Evolutionary conservation across 2,113 vertebrate species (phyloP), one percentile per base, ranked within the genome.

Genomic region (Kryptolebias marmoratus): DNA sequence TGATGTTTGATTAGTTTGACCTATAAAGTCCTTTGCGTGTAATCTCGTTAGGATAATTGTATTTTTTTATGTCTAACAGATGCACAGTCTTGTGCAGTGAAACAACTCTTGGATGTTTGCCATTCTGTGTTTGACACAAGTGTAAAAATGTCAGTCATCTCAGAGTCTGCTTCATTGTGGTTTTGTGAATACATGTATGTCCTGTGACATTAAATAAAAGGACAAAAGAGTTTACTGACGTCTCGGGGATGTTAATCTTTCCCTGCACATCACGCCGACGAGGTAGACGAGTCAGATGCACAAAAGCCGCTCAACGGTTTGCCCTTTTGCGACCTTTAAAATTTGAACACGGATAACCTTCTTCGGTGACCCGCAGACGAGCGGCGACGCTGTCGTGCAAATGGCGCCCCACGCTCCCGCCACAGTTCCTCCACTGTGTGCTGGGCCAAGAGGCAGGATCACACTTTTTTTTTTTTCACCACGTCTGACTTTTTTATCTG

Each of bases 291-390:
- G 47, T 68, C 72, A 60, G 18, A 8, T 2, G 2, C 58, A 85
- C 71, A 82, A 85, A 84, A 69, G 73, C 71, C 14, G 50, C 36
- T 27, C 28, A 68, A 63, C 8, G 15, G 36, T 77, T 48, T 86
- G 75, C 87, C 89, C 88, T 90, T 92, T 88, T 78, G 68, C 71
- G 87, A 90, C 87, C 89, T 92, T 90, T 87, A 72, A 73, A 69
- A 52, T 82, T 67, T 81, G 69, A 79, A 65, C 36, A 47, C 28
- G 44, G 79, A 83, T 84, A 77, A 71, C 22, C 27, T 81, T 88
- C 79, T 59, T 58, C 61, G 53, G 77, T 63, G 50, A 58, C 57
- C 15, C 27, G 13, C 22, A 73, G 66, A 79, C 54, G 39, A 14
- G 58, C 22, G 9, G 11, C 73, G 36, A 31, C 74, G 44, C 55